A percentile compares a stretch with the other conserved stretches of the same genome.
Evolutionary conservation across 2,888 invertebrate genomes (phyloP).

Genomic region (Pherbina coryleti): DNA sequence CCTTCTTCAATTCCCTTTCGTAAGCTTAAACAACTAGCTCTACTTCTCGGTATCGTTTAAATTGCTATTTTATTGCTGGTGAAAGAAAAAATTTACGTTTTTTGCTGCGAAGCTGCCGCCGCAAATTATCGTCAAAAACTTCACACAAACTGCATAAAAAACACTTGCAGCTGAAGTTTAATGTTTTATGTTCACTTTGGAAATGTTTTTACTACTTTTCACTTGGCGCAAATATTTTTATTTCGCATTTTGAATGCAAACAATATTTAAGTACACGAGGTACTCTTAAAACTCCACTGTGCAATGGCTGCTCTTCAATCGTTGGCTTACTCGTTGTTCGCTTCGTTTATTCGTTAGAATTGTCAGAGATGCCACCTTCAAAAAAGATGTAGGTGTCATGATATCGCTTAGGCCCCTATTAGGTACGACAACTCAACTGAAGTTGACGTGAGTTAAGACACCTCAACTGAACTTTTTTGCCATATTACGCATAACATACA

Average conservation of each 20-base stretch:
- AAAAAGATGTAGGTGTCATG: too few species aligned
- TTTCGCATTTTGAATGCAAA: conserved; percentile 36
- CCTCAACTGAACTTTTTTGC: too few species aligned
- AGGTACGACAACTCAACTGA: too few species aligned
- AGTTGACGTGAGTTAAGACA: too few species aligned
- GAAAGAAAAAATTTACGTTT: conserved; percentile 20
- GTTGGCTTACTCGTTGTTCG: conserved; percentile 38
- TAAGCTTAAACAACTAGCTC: conserved; percentile 3
- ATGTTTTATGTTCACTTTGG: background rate
- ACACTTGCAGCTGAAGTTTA: background rate
- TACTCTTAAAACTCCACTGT: conserved; percentile 37
- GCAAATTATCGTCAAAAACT: background rate
- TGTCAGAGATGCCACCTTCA: background rate
- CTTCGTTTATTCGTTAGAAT: background rate
- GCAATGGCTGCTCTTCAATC: conserved; percentile 35
- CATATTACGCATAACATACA: too few species aligned
- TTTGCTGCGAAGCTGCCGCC: background rate
- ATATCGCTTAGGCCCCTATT: too few species aligned
- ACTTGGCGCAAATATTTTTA: conserved; percentile 14
- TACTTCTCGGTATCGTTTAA: conserved; percentile 15
- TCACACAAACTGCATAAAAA: background rate
- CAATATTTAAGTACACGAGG: conserved; percentile 38
- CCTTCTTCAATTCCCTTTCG: conserved; percentile 1
- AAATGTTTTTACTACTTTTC: conserved; percentile 31
- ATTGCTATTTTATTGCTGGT: conserved; percentile 21